Evolutionary conservation across 2,888 invertebrate genomes (phyloP).

Genomic region (Yponomeuta cagnagella): DNA sequence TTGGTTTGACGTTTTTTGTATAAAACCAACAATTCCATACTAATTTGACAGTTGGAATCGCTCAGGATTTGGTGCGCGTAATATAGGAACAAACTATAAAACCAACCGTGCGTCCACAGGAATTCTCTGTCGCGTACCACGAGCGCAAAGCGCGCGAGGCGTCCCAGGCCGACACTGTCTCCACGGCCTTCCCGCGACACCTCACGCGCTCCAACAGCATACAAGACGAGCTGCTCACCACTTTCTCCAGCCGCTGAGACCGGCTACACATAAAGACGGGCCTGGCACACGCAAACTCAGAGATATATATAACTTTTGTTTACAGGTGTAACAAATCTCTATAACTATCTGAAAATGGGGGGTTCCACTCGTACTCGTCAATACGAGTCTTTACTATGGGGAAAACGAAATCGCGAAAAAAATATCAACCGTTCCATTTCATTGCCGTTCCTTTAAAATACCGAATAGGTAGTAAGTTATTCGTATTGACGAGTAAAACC

Average conservation of each 20-base stretch:
- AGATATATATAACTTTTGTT: no score
- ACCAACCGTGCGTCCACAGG: conserved; percentile 52
- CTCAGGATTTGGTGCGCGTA: background rate
- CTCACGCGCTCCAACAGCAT: conserved; percentile 87
- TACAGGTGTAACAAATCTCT: background rate
- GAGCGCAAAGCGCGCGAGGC: conserved; percentile 78
- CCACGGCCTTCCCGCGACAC: conserved; percentile 74
- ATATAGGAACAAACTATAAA: background rate
- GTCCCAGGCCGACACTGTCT: conserved; percentile 71
- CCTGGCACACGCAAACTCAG: background rate
- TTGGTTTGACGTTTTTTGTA: no score
- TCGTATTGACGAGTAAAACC: no score
- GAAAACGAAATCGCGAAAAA: no score
- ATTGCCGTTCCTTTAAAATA: no score
- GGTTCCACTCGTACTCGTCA: no score
- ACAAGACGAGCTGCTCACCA: conserved; percentile 85
- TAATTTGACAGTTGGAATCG: no score
- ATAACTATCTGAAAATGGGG: background rate
- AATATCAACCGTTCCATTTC: no score
- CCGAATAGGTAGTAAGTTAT: no score
- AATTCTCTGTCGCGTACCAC: conserved; percentile 89
- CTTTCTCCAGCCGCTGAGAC: conserved; percentile 31
- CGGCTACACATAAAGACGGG: background rate
- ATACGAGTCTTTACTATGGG: no score
- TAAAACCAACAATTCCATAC: no score